Base-by-base conservation (phyloP, 35 echinoderm and acorn worm species). In the Stichopus chloronotus region DNA sequence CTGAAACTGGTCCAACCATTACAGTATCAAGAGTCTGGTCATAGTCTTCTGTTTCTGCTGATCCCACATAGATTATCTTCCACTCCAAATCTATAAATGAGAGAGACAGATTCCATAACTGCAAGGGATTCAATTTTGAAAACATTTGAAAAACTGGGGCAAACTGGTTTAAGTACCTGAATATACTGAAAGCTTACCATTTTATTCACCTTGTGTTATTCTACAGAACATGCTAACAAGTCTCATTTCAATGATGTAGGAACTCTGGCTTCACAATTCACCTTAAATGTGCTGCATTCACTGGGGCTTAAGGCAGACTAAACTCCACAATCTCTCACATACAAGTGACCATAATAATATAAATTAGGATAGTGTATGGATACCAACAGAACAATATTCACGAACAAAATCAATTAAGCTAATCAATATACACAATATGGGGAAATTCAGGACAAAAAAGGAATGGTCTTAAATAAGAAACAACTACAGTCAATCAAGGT, bases 31-130 rank as follows among this genome's bases (percentile, higher is more conserved):
- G 59, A 16, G 93, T 94, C 79, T 98, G 97, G 55, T 98, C 97
- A 91, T 93, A 91, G 20, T 98, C 97, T 89, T 98, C 97, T 52
- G 87, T 96, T 65, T 98, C 97, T 56, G 97, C 97, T 25, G 97
- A 98, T 5, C 97, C 97, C 23, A 98, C 97, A 90, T 98, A 98
- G 25, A 98, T 98, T 59, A 98, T 98, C 30, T 98, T 98, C 97
- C 97, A 98, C 71, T 98, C 97, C 59, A 98, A 95, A 86, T 98
- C 97, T 98, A 53, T 9, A 81, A 59, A 58, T 57, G 14, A 71
- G 71, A 74, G 9, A 54, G 59, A 14, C 7, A 61, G 57, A 61
- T 17, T 55, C 22, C 82, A 85, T 52, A 55, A 85, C 52, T 30
- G 52, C 52, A 84, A 16, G 13, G 25, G 2, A 11, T 81, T 25